Evolutionary conservation across 2,888 invertebrate species (phyloP), one percentile per base, ranked within the genome.

Genomic region (Chymomyza amoena): DNA sequence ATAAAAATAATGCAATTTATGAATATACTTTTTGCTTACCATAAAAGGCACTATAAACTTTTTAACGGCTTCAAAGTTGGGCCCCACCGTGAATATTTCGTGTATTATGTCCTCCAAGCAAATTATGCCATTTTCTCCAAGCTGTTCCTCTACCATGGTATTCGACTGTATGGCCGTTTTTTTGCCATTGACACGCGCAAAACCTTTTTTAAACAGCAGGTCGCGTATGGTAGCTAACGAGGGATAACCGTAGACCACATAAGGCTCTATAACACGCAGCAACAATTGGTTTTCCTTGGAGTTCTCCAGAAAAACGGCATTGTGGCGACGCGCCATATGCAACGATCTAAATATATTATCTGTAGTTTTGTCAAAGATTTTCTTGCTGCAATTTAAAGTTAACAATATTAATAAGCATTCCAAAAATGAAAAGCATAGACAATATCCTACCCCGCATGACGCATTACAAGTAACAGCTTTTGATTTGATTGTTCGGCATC

Each of bases 91-190:
- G 45, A 83, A 91, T 13, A 92, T 87, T 75, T 92, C 92, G 69
- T 92, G 92, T 10, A 92, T 91, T 20, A 92, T 90, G 75, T 92
- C 92, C 69, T 92, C 92, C 71, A 92, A 79, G 70, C 92, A 92
- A 62, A 92, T 92, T 0, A 92, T 88, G 13, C 92, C 92, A 68
- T 90, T 82, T 0, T 89, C 84, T 4, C 92, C 92, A 28, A 92
- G 74, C 3, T 90, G 78, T 54, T 92, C 90, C 72, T 92, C 92
- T 16, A 92, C 90, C 89, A 91, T 84, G 2, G 90, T 90, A 71
- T 92, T 92, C 0, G 92, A 92, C 68, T 91, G 90, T 60, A 92
- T 92, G 1, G 91, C 84, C 0, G 89, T 90, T 69, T 90, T 91
- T 59, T 90, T 92, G 32, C 84, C 88, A 28, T 90, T 72, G 7